Evolutionary conservation across 2,888 invertebrate species (phyloP), one percentile per base, ranked within the genome.

Genomic region (Corbicula japonica): DNA sequence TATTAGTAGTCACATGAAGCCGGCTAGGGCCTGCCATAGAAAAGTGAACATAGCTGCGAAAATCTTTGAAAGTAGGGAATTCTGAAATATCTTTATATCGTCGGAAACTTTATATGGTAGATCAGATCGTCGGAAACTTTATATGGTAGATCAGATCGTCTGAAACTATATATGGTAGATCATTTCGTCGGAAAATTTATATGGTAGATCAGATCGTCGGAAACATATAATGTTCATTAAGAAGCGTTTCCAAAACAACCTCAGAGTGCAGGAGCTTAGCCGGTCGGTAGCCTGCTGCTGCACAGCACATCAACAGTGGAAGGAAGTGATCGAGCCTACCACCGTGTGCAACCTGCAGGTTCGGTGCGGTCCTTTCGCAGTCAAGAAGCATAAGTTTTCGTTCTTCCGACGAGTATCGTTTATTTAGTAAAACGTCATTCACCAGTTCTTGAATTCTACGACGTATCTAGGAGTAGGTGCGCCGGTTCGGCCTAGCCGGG

Each of bases 311-410:
- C 21, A 75, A 73, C 23, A 87, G 56, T 0, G 89, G 89, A 50
- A 89, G 68, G 52, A 86, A 85, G 73, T 89, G 89, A 56, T 89
- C 89, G 26, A 77, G 66, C 68, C 30, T 68, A 62, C 34, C 76
- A 23, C 85, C 76, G 75, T 89, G 89, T 50, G 87, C 87, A 18
- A 77, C 74, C 8, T 63, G 32, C 38, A 87, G 80, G 26, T 58
- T 66, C 8, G 83, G 74, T 50, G 76, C 77, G 4, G 66, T 69
- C 18, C 68, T 58, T 48, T 76, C 76, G 32, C 41, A 44, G 1
- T 70, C 72, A n/a, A 81, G 52, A 23, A 88, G 73, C 50, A 52
- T 76, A 18, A 50, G 44, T 54, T 85, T 84, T 23, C 88, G 62
- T 28, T 87, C 80, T 26, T 76, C 73, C 15, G 86, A 70, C 34